Percentiles rank a stretch among this genome's conserved stretches.
Conservation (phyloP, 1,140 invertebrate genomes). For the Drosophila lowei region DNA sequence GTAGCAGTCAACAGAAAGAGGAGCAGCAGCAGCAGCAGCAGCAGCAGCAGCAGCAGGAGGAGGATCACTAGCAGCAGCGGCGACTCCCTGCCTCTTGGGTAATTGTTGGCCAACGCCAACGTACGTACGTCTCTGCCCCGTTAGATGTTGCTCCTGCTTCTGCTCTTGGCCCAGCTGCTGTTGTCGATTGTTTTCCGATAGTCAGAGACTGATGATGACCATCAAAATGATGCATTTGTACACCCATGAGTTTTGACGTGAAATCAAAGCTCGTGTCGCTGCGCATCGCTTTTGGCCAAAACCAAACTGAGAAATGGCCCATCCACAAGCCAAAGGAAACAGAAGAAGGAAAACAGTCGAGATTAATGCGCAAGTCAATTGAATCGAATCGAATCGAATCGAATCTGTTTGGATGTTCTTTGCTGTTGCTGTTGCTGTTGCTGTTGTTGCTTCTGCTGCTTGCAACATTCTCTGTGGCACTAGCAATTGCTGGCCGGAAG, state of each 20-base stretch:
- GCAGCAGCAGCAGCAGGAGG: no score
- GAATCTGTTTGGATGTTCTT: slow-evolving; percentile 12
- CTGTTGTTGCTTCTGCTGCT: no score
- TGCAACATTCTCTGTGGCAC: background rate
- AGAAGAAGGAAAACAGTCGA: slow-evolving; percentile 5
- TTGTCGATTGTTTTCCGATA: slow-evolving; percentile 76
- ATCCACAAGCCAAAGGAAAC: background rate
- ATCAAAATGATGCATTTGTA: slow-evolving; percentile 82
- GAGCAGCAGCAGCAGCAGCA: no score
- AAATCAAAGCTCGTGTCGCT: slow-evolving; percentile 71
- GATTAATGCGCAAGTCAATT: slow-evolving; percentile 77
- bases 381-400: slow-evolving; percentile 32
- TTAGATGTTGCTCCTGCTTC: slow-evolving; percentile 41
- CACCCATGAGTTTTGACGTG: slow-evolving; percentile 81
- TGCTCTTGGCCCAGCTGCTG: slow-evolving; percentile 11
- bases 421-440: background rate
- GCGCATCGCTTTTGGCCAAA: slow-evolving; percentile 63
- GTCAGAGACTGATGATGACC: slow-evolving; percentile 82
- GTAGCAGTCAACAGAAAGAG: slow-evolving; percentile 67
- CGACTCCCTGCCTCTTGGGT: slow-evolving; percentile 21
- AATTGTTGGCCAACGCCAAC: slow-evolving; percentile 69
- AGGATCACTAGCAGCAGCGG: no score
- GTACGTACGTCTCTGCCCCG: slow-evolving; percentile 37
- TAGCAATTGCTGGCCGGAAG: slow-evolving; percentile 68
- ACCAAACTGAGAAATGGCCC: slow-evolving; percentile 12